Evolutionary conservation across 1,140 invertebrate genomes (phyloP), one percentile per base, ranked within the genome.

Genomic region (Camponotus floridanus): DNA sequence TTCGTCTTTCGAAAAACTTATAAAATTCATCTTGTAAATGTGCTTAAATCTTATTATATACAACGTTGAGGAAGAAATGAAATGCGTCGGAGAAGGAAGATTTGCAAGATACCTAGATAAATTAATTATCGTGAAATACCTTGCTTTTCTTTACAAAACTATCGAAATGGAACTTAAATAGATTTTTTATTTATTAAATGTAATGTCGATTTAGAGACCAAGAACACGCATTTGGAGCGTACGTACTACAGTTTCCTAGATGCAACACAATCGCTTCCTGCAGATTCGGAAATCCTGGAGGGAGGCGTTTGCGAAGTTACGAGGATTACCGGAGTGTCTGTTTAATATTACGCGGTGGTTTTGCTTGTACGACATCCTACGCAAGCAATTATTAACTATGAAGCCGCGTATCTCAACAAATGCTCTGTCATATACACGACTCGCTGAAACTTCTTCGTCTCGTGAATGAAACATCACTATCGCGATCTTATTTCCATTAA

Each of bases 291-390:
- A 83, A 74, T 74, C 36, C 42, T 73, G 13, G 13, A 61, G 26
- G 48, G 7, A 73, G 2, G 13, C 31, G 61, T 9, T 26, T 48
- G 55, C 8, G 42, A 74, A 62, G 26, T 81, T 33, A 39, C 4
- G 68, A 15, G 68, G 8, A 73, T 83, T 83, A 48, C 36, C 26
- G 5, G 5, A 11, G 7, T 55, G 15, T 15, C 39, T 81, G 79
- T 73, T 73, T 83, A 81, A 81, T 81, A 74, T 83, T 83, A 80
- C 21, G 11, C 26, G 45, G 15, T 3, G 26, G 42, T 71, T 68
- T 68, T n/a, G 26, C 45, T 18, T 26, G 18, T 13, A n/a, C 61
- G 13, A 31, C 31, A 15, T 45, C 31, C 57, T 81, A 73, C 5
- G 45, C 5, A 45, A 11, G 21, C 31, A 64, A 73, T 73, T 73